Percentiles rank a stretch among this genome's conserved stretches.
Evolutionary conservation across 2,888 invertebrate species (phyloP).

Genomic region (Zelleria hepariella): DNA sequence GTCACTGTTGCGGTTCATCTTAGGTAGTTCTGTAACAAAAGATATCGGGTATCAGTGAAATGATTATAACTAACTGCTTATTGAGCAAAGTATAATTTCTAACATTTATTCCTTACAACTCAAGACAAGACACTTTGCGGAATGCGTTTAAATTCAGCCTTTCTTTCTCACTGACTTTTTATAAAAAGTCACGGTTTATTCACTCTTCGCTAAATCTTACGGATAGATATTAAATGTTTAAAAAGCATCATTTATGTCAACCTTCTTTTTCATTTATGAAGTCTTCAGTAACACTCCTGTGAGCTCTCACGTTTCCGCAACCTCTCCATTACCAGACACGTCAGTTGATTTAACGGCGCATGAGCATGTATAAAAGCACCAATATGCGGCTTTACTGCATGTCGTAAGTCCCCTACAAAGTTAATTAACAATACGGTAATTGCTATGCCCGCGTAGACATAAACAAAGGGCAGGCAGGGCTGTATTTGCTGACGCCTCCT

Average conservation of each 20-base stretch:
- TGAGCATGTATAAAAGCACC: neutral
- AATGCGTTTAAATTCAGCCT: too few relatives aligned
- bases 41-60: too few relatives aligned
- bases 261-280: neutral
- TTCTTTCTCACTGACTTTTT: too few relatives aligned
- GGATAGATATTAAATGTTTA: too few relatives aligned
- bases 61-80: too few relatives aligned
- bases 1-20: neutral
- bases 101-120: neutral
- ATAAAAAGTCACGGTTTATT: too few relatives aligned
- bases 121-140: neutral
- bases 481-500: constrained; percentile 26
- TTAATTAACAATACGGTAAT: neutral
- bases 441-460: constrained; percentile 8
- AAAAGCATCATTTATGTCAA: too few relatives aligned
- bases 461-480: constrained; percentile 21
- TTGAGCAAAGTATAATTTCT: too few relatives aligned
- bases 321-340: neutral
- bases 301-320: neutral
- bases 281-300: too few relatives aligned
- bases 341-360: neutral
- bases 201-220: too few relatives aligned
- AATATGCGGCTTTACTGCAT: neutral
- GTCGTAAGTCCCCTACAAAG: neutral
- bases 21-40: neutral